These are phyloP conservation scores for Ophion ellenae DNA, from an alignment of 2,888 invertebrate species.

Conservation along the genomic window DNA sequence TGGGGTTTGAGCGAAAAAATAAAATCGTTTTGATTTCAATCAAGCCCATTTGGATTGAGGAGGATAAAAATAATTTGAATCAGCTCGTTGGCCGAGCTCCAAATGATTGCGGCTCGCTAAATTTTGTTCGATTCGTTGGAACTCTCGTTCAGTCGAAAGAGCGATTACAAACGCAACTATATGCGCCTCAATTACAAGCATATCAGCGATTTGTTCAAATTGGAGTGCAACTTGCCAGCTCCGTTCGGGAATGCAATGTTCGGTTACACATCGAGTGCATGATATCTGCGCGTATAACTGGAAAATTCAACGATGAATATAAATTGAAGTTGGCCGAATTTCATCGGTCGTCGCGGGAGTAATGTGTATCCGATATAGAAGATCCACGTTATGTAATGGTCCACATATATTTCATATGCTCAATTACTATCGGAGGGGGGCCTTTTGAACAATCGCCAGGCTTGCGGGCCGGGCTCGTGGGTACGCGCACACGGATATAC, in stretches of 20 bases:
- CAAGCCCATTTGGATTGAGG: background rate
- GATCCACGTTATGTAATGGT: conserved; percentile 46
- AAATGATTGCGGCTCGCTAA: background rate
- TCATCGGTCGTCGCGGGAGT: conserved; percentile 32
- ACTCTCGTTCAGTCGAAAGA: background rate
- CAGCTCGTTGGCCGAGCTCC: background rate
- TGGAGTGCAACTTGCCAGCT: background rate
- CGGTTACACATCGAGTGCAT: background rate
- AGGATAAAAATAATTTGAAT: conserved; percentile 3
- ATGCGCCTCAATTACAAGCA: background rate
- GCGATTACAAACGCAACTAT: background rate
- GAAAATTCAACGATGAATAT: conserved; percentile 19
- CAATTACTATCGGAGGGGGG: conserved; percentile 19
- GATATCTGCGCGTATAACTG: background rate
- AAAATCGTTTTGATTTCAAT: background rate
- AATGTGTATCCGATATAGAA: conserved; percentile 30
- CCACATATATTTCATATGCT: conserved; percentile 44
- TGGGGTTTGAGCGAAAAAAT: background rate
- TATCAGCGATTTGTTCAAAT: background rate
- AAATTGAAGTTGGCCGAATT: conserved; percentile 50
- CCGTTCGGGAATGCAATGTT: background rate
- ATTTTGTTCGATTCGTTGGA: background rate
- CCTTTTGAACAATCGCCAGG: conserved; percentile 37
- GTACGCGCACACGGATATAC: background rate
- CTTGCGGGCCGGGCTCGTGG: conserved; percentile 11